Base-by-base conservation (phyloP, 2,113 vertebrate genomes). In the Thamnophis sirtalis region DNA sequence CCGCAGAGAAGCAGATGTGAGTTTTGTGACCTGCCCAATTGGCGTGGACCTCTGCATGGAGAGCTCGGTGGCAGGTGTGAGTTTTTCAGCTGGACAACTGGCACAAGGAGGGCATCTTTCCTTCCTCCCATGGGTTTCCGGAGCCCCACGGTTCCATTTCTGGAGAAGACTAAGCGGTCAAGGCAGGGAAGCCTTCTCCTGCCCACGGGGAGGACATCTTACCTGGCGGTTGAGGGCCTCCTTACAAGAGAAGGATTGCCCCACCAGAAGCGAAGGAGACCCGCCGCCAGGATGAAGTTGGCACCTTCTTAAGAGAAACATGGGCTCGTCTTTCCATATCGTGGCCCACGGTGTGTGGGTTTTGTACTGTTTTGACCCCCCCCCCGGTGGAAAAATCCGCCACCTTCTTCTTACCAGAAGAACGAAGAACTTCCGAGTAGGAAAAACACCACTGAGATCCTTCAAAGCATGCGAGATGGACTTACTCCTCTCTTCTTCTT, bases 221-320 rank as follows among this genome's bases (percentile, higher is more conserved):
- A 96, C 51, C 92, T 94, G 95, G 95, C 94, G 95, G 94, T 94
- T 95, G 94, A 91, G 91, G 50, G 94, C 91, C 95, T 92, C 89
- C 92, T 49, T 87, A 95, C 92, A 94, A 95, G 93, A 95, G 54
- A 92, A 91, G 96, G 92, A 0, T 93, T 95, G 93, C 68, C 92
- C 90, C 91, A 43, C 91, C 92, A 95, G 88, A 91, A 86, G 86
- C 90, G 58, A 73, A 93, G 88, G 84, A 90, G 86, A 26, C 33
- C 2, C 17, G n/a, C n/a, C n/a, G n/a, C 21, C n/a, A 53, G 93
- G 84, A 28, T 0, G 28, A 91, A 92, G 94, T 53, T 73, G 80
- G 5, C 38, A 53, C 33, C 33, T 84, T 9, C 28, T 56, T 10
- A 15, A 15, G 3, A 63, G 24, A 28, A 28, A 11, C 60, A 11